Percentiles rank a stretch among this genome's conserved stretches.
Conservation (phyloP, 2,888 invertebrate genomes). For the Limnephilus marmoratus region DNA sequence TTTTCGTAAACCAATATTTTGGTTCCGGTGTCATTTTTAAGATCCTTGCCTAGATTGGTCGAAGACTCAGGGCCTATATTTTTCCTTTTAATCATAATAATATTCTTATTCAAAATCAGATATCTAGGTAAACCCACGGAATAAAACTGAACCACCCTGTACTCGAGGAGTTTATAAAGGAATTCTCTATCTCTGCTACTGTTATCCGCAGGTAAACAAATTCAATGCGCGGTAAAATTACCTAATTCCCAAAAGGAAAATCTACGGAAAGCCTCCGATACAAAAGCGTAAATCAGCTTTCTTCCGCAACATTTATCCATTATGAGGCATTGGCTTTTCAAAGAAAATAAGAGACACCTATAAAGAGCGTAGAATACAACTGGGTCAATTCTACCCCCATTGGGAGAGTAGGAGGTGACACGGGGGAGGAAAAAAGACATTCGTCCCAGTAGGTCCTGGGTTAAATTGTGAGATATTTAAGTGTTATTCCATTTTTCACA, state of each 20-base stretch:
- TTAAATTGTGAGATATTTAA: neutral
- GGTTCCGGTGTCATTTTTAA: too few species aligned
- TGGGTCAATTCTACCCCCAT: neutral
- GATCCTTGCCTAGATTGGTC: too few species aligned
- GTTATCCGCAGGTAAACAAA: neutral
- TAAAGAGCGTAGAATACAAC: neutral
- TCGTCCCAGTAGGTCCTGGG: neutral
- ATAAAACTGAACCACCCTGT: neutral
- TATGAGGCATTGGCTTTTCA: constrained; percentile 15
- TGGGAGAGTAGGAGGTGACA: neutral
- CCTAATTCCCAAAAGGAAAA: neutral
- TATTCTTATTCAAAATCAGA: neutral
- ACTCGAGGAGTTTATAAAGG: neutral
- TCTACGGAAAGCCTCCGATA: constrained; percentile 14
- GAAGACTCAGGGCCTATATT: too few species aligned
- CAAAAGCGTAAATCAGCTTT: constrained; percentile 40
- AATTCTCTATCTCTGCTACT: neutral
- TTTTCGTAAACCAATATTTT: too few species aligned
- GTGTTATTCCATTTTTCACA: too few species aligned
- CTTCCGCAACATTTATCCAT: constrained; percentile 42
- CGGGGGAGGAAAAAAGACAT: neutral
- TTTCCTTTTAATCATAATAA: too few species aligned
- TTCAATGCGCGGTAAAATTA: neutral
- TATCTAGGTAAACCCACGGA: neutral
- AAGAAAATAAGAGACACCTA: constrained; percentile 29